Base-by-base conservation (phyloP, 2,888 invertebrate genomes). In the Chymomyza procnemis region DNA sequence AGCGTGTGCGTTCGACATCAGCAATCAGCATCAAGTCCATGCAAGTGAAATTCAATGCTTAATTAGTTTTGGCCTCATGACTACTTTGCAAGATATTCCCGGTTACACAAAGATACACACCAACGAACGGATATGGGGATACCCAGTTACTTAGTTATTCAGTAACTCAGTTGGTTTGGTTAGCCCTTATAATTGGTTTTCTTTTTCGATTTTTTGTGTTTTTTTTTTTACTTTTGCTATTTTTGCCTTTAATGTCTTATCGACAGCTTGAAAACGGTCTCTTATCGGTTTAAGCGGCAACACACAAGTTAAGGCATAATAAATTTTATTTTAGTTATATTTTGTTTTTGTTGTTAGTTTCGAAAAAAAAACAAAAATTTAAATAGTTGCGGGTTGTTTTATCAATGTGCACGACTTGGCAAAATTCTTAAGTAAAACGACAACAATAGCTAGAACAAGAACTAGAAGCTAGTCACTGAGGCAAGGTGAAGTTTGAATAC, bases 31-130 rank as follows among this genome's bases (percentile, higher is more conserved):
- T 61, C 55, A 69, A 67, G 65, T 70, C 71, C 79, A 82, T 75
- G 77, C 72, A 78, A 80, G 70, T 81, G 85, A 83, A 83, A 83
- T 85, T 80, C 79, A 85, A 83, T 86, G 82, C 80, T 79, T 87
- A 87, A 87, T 83, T 83, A 85, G 82, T 87, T 83, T 80, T 55
- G 78, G 63, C 21, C 19, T 21, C 54, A 18, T 67, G 71, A 66
- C 78, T 74, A 64, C 34, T 41, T 41, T 41, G 34, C 12, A 41
- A 41, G 34, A 41, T 41, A 41, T 12, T 50, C 19, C 50, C 50
- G 14, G 16, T 18, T 6, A 16, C 50, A 50, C 50, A 50, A 4
- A 50, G 18, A 50, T 50, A 50, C 50, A 50, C 47, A 47, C 47
- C 3, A 4, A 47, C 47, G 14, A 14, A 47, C 47, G 16, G 5